Base-by-base conservation (phyloP, 2,888 invertebrate species). In the Tridacna gigas region DNA sequence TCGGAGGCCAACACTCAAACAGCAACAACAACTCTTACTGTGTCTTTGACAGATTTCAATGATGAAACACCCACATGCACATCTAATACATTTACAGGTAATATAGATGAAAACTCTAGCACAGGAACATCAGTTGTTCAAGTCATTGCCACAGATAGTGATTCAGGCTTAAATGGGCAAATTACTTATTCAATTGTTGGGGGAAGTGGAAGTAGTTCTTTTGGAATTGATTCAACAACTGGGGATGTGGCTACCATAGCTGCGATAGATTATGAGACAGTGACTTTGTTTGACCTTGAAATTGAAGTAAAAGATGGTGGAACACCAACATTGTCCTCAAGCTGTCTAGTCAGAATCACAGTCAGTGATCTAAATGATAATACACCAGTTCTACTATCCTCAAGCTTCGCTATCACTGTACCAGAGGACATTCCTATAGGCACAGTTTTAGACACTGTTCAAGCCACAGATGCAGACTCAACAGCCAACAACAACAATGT, bases 351-450 rank as follows among this genome's bases (percentile, higher is more conserved):
- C 0, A 67, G 82, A 26, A 86, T 92, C 11, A 84, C 82, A 7
- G 80, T 93, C 12, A 74, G 67, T 37, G 93, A 93, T 78, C 28
- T 91, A 11, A 93, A 93, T 78, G 93, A 93, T 79, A 92, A 91
- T 63, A 74, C 88, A 0, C 92, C 93, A 0, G 73, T 77, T 4
- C 91, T 92, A 74, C 73, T 73, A 12, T 89, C 88, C 0, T 51
- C 75, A 11, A 66, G 84, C 74, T 88, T 90, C 65, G 84, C 90
- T 13, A 80, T 91, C 18, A 82, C 78, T 11, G 61, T 92, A 4
- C 18, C 71, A 9, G 92, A 93, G 80, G 77, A 89, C 61, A 83
- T 85, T 13, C 47, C 91, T 5, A 75, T 89, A 9, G 89, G 90
- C n/a, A 90, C 89, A n/a, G 47, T 82, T 0, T 77, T 93, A 11